phyloP scores from a whole-genome alignment of 2,888 invertebrate species.

The Catocala nupta region DNA sequence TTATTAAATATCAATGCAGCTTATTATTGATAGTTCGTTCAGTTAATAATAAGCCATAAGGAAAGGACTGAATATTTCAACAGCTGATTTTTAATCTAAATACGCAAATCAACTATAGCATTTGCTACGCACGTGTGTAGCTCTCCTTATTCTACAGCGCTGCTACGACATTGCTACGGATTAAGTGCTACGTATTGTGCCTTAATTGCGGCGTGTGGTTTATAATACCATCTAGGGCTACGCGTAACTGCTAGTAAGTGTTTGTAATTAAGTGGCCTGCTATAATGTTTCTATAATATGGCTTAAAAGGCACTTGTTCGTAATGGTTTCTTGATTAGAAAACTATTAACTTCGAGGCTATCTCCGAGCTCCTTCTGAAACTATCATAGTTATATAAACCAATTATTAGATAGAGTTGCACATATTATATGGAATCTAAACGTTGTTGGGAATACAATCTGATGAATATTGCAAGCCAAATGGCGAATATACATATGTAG shows the following conservation, averaged over 20 bases:
- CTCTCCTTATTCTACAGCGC: neutral
- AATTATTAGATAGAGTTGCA: too few species aligned
- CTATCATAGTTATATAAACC: too few species aligned
- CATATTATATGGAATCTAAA: too few species aligned
- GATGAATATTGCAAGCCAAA: too few species aligned
- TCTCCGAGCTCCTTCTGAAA: too few species aligned
- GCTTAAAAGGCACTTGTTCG: neutral
- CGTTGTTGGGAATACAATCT: too few species aligned
- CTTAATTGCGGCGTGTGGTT: conserved; percentile 11
- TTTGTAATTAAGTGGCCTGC: conserved; percentile 4
- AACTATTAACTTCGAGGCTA: neutral
- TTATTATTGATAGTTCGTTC: too few species aligned
- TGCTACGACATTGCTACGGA: conserved; percentile 17
- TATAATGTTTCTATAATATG: neutral
- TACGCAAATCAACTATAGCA: neutral
- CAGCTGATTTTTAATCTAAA: too few species aligned
- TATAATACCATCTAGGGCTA: conserved; percentile 4
- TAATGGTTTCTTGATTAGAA: neutral
- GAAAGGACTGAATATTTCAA: too few species aligned
- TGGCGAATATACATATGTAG: too few species aligned
- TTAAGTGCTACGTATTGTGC: conserved; percentile 8
- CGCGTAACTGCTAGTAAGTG: conserved; percentile 5
- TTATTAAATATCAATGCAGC: too few species aligned
- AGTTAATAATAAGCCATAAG: too few species aligned
- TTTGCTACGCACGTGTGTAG: neutral